Conservation (phyloP, 2,888 invertebrate species). For the Oscheius sp. region DNA sequence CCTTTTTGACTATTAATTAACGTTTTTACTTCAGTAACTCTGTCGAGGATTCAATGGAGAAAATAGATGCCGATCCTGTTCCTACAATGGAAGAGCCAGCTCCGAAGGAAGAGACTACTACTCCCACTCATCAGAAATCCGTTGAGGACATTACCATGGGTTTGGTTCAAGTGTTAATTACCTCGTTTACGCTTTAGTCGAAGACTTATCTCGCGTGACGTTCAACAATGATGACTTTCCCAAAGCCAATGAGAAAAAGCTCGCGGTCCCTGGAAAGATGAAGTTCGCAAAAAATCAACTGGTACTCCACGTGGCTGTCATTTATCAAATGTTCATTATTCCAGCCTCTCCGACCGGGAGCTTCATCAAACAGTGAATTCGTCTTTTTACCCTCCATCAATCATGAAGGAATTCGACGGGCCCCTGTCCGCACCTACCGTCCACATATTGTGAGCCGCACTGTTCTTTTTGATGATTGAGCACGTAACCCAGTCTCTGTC, state of each 20-base stretch:
- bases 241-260: conserved; percentile 42
- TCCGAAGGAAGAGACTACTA: conserved; percentile 8
- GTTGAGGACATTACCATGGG: conserved; percentile 37
- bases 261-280: conserved; percentile 38
- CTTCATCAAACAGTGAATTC: conserved; percentile 33
- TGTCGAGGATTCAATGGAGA: conserved; percentile 22
- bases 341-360: conserved; percentile 34
- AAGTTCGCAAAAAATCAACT: conserved; percentile 54
- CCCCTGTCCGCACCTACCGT: conserved; percentile 56
- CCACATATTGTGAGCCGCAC: conserved; percentile 63
- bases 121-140: neutral
- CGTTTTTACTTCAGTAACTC: conserved; percentile 3
- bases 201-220: conserved; percentile 36
- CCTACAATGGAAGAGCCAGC: neutral
- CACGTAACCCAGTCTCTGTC: conserved; percentile 4
- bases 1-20: neutral
- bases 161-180: neutral
- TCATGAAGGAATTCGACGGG: conserved; percentile 51
- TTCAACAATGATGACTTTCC: conserved; percentile 46
- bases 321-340: conserved; percentile 4
- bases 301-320: conserved; percentile 36
- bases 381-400: conserved; percentile 49
- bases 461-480: conserved; percentile 38
- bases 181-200: neutral
- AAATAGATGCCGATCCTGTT: neutral